Conservation (phyloP, 2,888 invertebrate species). For the Apamea monoglypha region DNA sequence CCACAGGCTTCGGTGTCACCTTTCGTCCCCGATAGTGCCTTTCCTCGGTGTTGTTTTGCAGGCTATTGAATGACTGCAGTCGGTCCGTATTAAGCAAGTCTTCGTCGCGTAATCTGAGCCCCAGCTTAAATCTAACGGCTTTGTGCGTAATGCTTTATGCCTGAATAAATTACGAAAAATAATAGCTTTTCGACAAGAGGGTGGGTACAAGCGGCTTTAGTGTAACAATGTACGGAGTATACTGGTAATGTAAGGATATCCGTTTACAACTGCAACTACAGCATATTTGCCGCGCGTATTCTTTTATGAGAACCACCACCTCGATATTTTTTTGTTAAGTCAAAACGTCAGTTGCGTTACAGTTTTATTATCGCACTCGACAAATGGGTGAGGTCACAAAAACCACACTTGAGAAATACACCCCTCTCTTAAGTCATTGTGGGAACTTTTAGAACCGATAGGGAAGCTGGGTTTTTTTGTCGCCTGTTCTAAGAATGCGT, state of each 20-base stretch:
- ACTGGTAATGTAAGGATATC: conserved; percentile 58
- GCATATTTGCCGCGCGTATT: conserved; percentile 22
- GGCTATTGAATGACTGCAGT: conserved; percentile 88
- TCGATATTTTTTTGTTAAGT: conserved; percentile 63
- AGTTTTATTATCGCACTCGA: conserved; percentile 85
- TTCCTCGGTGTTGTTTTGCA: conserved; percentile 87
- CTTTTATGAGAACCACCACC: conserved; percentile 13
- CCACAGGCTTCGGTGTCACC: conserved; percentile 86
- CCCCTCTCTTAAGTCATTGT: conserved; percentile 85
- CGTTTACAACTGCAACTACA: conserved; percentile 41
- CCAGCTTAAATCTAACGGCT: conserved; percentile 85
- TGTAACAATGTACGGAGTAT: conserved; percentile 39
- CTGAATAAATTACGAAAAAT: conserved; percentile 82
- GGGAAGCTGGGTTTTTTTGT: conserved; percentile 80
- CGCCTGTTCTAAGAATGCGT: conserved; percentile 78
- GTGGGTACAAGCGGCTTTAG: conserved; percentile 54
- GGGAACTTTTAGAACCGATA: conserved; percentile 84
- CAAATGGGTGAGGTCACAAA: conserved; percentile 86
- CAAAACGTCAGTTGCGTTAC: conserved; percentile 75
- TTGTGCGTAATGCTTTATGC: conserved; percentile 83
- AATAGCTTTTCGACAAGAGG: conserved; percentile 72
- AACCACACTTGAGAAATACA: conserved; percentile 87
- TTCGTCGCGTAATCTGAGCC: conserved; percentile 84
- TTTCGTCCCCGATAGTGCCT: conserved; percentile 87
- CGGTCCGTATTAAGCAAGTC: conserved; percentile 86